Evolutionary conservation across 1,140 invertebrate genomes (phyloP).

Genomic region (Euura saliciscinereae): DNA sequence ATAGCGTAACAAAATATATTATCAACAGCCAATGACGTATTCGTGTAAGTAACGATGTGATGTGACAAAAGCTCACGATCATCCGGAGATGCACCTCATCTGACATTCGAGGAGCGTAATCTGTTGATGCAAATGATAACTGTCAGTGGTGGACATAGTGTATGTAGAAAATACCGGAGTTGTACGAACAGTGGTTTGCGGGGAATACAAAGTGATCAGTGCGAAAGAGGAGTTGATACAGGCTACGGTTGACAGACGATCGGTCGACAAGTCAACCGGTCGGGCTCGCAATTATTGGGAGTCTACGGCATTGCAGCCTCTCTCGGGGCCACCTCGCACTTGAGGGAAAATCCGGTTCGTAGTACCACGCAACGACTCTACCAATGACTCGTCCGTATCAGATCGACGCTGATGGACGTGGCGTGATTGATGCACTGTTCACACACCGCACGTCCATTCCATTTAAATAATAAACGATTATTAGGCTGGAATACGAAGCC

Average conservation of each 20-base stretch:
- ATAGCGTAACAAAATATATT: too few species aligned
- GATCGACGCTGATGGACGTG: conserved; percentile 13
- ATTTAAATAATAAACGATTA: conserved; percentile 16
- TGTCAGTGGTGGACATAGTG: too few species aligned
- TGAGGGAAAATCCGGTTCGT: not conserved
- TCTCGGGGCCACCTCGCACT: not conserved
- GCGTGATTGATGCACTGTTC: conserved; percentile 13
- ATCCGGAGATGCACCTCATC: too few species aligned
- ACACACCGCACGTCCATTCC: conserved; percentile 11
- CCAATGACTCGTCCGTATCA: conserved; percentile 10
- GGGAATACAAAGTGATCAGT: not conserved
- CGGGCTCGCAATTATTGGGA: not conserved
- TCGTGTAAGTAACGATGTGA: too few species aligned
- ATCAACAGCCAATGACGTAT: too few species aligned
- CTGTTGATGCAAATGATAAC: too few species aligned
- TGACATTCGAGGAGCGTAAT: too few species aligned
- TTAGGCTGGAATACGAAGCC: conserved; percentile 13
- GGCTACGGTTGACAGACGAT: not conserved
- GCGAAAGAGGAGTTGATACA: not conserved
- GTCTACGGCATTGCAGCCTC: not conserved
- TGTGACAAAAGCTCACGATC: too few species aligned
- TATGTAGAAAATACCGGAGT: not conserved
- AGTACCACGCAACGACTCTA: conserved; percentile 3
- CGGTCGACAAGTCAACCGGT: not conserved
- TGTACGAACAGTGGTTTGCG: not conserved